phyloP scores from a whole-genome alignment of 2,888 invertebrate genomes.

The Dolomedes plantarius region DNA sequence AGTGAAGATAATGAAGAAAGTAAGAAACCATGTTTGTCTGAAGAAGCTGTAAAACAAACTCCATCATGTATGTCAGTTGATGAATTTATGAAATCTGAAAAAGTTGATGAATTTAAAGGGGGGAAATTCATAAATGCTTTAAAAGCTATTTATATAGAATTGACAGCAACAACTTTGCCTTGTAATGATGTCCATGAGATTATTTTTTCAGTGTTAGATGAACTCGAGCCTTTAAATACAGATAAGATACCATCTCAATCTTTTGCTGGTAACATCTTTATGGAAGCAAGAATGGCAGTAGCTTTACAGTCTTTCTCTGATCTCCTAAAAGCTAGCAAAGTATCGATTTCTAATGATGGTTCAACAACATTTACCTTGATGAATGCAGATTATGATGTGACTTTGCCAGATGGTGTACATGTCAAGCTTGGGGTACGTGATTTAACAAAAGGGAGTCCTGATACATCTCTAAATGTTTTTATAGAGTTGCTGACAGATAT shows the following conservation, averaged over 20 bases:
- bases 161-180: slow-evolving; percentile 52
- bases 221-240: slow-evolving; percentile 54
- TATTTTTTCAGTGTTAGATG: slow-evolving; percentile 52
- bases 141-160: slow-evolving; percentile 54
- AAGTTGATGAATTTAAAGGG: slow-evolving; percentile 64
- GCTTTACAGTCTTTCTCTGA: slow-evolving; percentile 53
- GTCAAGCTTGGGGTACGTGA: slow-evolving; percentile 55
- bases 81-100: slow-evolving; percentile 67
- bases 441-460: slow-evolving; percentile 56
- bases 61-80: slow-evolving; percentile 36
- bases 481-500: slow-evolving; percentile 58
- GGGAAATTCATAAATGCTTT: slow-evolving; percentile 64
- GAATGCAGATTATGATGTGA: slow-evolving; percentile 55
- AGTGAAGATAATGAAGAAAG: slow-evolving; percentile 61
- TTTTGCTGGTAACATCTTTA: slow-evolving; percentile 67
- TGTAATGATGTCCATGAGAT: slow-evolving; percentile 67
- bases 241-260: slow-evolving; percentile 67
- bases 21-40: slow-evolving; percentile 61
- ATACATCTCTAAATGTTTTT: slow-evolving; percentile 49
- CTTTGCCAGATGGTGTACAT: slow-evolving; percentile 42
- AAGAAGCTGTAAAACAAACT: slow-evolving; percentile 43
- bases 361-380: slow-evolving; percentile 33
- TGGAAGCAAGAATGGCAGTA: slow-evolving; percentile 61
- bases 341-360: slow-evolving; percentile 62
- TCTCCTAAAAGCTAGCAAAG: slow-evolving; percentile 45